Evolutionary conservation across 1,140 invertebrate genomes (phyloP).

Genomic region (Hyles vespertilio): DNA sequence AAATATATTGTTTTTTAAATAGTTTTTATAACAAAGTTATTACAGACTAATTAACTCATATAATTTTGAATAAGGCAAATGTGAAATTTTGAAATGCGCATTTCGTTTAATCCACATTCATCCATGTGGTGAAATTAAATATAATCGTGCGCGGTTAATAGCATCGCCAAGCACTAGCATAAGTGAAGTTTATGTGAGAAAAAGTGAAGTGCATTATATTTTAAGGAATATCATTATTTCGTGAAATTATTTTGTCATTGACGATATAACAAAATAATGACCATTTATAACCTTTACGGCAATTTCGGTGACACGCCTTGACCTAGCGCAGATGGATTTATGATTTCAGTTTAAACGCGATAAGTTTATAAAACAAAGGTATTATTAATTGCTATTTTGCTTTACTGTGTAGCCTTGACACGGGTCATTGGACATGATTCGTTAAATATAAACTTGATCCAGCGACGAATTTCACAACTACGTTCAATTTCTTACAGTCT

Average conservation of each 20-base stretch:
- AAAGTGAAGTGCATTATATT: no score
- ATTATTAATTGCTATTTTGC: constrained; percentile 2
- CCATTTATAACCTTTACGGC: not conserved
- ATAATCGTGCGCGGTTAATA: no score
- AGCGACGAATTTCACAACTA: constrained; percentile 16
- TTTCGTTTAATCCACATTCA: no score
- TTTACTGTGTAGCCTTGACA: constrained; percentile 19
- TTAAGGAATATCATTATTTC: no score
- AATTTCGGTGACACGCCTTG: constrained; percentile 11
- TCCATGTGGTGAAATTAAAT: no score
- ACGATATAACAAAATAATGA: not conserved
- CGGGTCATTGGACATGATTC: constrained; percentile 11
- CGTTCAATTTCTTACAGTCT: constrained; percentile 11
- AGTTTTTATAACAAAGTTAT: no score
- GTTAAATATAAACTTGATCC: constrained; percentile 10
- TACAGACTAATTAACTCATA: no score
- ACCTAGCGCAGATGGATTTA: constrained; percentile 20
- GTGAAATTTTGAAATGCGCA: no score
- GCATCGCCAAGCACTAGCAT: no score
- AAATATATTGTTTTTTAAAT: no score
- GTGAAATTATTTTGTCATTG: constrained; percentile 1
- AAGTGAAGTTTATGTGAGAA: no score
- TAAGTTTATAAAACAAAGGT: not conserved
- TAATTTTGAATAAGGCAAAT: no score
- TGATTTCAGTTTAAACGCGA: constrained; percentile 14